phyloP scores from a whole-genome alignment of 2,888 invertebrate genomes.

The Zelleria hepariella region DNA sequence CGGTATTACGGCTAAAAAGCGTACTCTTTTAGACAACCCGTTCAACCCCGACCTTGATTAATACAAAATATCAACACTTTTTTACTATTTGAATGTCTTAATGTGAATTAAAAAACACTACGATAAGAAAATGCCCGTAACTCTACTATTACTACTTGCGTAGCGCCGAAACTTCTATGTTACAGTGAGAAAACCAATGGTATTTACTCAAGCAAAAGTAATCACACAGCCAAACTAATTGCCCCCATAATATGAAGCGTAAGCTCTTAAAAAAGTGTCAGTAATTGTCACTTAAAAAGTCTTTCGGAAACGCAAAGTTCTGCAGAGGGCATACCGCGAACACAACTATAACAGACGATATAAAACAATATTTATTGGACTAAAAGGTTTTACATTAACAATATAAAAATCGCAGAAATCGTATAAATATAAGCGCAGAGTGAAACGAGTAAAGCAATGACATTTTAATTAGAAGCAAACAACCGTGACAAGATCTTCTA shows the following conservation, averaged over 20 bases:
- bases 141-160: not conserved
- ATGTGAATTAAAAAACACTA: not conserved
- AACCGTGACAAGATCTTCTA: no score
- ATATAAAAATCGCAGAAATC: no score
- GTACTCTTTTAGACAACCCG: no score
- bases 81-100: no score
- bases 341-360: not conserved
- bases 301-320: slow-evolving; percentile 1
- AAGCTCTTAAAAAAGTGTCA: slow-evolving; percentile 12
- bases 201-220: not conserved
- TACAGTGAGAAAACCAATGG: not conserved
- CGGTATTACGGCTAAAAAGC: no score
- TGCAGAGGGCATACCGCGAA: not conserved
- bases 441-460: no score
- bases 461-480: no score
- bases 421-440: no score
- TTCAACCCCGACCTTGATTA: no score
- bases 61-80: no score
- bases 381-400: no score
- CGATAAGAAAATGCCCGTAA: not conserved
- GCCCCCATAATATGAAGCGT: slow-evolving; percentile 17
- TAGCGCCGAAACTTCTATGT: not conserved
- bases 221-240: slow-evolving; percentile 9
- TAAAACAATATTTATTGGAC: not conserved
- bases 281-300: slow-evolving; percentile 34